Conservation (phyloP, 2,888 invertebrate genomes). For the Pemphredon lugubris region DNA sequence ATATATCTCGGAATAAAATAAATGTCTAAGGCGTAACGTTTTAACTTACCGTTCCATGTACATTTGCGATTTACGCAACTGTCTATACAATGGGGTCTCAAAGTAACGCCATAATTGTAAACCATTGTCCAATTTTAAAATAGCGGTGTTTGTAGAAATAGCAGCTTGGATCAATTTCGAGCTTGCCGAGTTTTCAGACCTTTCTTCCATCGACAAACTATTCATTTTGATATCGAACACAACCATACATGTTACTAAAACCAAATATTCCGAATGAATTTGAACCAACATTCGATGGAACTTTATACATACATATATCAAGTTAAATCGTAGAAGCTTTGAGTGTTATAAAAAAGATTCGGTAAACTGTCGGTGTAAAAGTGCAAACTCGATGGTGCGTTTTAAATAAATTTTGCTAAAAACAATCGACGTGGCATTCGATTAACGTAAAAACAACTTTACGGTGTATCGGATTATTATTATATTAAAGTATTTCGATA, state of each 20-base stretch:
- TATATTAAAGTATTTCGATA: constrained; percentile 49
- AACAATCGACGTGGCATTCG: too few relatives aligned
- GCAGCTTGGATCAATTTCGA: constrained; percentile 88
- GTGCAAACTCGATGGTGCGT: too few relatives aligned
- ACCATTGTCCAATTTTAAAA: constrained; percentile 87
- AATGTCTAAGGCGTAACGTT: too few relatives aligned
- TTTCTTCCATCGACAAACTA: constrained; percentile 85
- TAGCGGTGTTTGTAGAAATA: constrained; percentile 87
- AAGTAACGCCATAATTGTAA: constrained; percentile 87
- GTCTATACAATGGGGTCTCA: constrained; percentile 88
- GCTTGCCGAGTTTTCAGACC: constrained; percentile 84
- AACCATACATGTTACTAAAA: constrained; percentile 88
- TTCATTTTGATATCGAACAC: constrained; percentile 88
- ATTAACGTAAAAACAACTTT: too few relatives aligned
- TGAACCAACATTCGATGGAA: background rate
- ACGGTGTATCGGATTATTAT: too few relatives aligned
- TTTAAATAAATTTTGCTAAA: too few relatives aligned
- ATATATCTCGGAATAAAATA: too few relatives aligned
- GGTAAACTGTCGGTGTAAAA: too few relatives aligned
- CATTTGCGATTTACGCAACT: constrained; percentile 86
- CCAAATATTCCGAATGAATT: background rate
- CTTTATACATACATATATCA: too few relatives aligned
- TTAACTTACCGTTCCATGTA: constrained; percentile 87
- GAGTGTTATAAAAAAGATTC: too few relatives aligned
- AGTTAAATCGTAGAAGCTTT: too few relatives aligned